Evolutionary conservation across 2,888 invertebrate genomes (phyloP).

Genomic region (Argyresthia albistria): DNA sequence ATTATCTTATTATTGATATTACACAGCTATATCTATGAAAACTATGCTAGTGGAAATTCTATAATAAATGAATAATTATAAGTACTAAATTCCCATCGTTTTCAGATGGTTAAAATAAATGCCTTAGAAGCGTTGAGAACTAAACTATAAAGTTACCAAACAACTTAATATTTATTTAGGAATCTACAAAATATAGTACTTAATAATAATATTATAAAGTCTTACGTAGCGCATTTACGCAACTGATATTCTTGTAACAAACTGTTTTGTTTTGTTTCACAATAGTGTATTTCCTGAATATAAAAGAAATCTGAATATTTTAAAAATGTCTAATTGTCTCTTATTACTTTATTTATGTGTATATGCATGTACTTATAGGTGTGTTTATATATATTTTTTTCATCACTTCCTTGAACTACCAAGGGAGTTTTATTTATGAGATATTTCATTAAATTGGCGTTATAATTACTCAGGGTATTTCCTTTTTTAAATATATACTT

Average conservation of each 20-base stretch:
- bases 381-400: too few relatives aligned
- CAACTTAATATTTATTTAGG: neutral
- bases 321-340: too few relatives aligned
- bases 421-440: too few relatives aligned
- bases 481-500: neutral
- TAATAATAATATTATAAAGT: neutral
- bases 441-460: too few relatives aligned
- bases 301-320: too few relatives aligned
- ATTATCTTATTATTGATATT: neutral
- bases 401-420: too few relatives aligned
- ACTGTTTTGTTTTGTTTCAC: slow-evolving; percentile 18
- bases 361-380: too few relatives aligned
- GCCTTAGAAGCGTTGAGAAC: slow-evolving; percentile 1
- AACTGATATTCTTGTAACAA: slow-evolving; percentile 5
- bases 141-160: neutral
- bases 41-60: neutral
- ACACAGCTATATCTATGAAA: neutral
- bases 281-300: slow-evolving; percentile 7
- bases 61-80: neutral
- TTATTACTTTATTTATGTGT: too few relatives aligned
- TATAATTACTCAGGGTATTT: neutral
- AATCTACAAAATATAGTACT: neutral
- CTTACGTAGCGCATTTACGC: neutral
- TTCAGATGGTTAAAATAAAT: slow-evolving; percentile 1
- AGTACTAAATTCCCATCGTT: neutral